Conservation (phyloP, 2,113 vertebrate genomes). For the Collichthys lucidus region DNA sequence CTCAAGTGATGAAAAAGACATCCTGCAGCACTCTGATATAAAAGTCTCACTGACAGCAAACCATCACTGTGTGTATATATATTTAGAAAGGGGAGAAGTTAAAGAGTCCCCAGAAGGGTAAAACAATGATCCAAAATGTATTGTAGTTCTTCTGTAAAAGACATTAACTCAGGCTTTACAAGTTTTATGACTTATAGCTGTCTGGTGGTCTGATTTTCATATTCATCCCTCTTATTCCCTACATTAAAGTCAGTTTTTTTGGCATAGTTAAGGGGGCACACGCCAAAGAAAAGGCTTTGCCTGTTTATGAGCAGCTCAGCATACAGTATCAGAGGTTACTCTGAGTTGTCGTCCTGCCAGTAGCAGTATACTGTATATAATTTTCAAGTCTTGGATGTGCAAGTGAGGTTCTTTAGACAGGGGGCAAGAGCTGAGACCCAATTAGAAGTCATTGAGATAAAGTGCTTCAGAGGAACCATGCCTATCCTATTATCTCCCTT, state of each 20-base stretch:
- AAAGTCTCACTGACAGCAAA: background rate
- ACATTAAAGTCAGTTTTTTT: slow-evolving; percentile 46
- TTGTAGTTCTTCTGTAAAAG: slow-evolving; percentile 26
- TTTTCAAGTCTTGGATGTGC: slow-evolving; percentile 34
- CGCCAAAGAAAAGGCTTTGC: slow-evolving; percentile 40
- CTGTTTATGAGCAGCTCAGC: slow-evolving; percentile 32
- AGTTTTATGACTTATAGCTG: slow-evolving; percentile 22
- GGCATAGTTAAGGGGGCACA: slow-evolving; percentile 27
- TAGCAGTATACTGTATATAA: slow-evolving; percentile 42
- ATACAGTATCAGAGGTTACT: slow-evolving; percentile 25
- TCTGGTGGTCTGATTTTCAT: slow-evolving; percentile 46
- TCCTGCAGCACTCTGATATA: slow-evolving; percentile 1
- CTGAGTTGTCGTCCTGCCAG: slow-evolving; percentile 39
- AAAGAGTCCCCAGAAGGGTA: slow-evolving; percentile 1
- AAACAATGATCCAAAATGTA: slow-evolving; percentile 25
- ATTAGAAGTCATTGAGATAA: slow-evolving; percentile 36
- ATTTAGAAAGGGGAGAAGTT: background rate
- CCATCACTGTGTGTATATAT: background rate
- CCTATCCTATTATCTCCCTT: slow-evolving; percentile 33
- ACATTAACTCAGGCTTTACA: slow-evolving; percentile 35
- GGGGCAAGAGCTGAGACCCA: slow-evolving; percentile 8
- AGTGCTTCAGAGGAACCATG: slow-evolving; percentile 37
- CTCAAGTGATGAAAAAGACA: background rate
- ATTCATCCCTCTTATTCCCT: slow-evolving; percentile 22
- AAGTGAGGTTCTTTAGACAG: slow-evolving; percentile 6